Percentiles rank a stretch among this genome's conserved stretches.
Evolutionary conservation across 2,113 vertebrate species (phyloP).

Genomic region (Ovibos moschatus): DNA sequence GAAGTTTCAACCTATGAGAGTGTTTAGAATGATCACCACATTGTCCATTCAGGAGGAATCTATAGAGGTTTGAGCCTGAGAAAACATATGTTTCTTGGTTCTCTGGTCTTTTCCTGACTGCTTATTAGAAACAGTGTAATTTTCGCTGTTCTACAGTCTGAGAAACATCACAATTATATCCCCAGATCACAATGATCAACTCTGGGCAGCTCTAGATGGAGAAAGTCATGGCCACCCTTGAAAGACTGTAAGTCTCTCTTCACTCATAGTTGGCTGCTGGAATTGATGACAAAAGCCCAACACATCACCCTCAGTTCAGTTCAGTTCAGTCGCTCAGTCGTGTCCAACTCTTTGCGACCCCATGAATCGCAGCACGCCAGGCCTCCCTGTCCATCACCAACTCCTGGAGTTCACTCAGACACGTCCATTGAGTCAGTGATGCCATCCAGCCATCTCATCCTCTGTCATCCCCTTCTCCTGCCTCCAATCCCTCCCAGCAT

Average conservation of each 20-base stretch:
- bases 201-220: neutral
- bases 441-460: no score
- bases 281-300: neutral
- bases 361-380: no score
- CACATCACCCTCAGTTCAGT: neutral
- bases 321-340: no score
- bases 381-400: no score
- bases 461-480: no score
- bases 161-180: conserved; percentile 3
- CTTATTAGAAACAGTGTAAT: conserved; percentile 29
- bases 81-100: conserved; percentile 20
- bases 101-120: conserved; percentile 10
- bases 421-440: no score
- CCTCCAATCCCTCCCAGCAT: no score
- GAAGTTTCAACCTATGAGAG: neutral
- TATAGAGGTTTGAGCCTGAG: conserved; percentile 13
- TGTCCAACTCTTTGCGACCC: no score
- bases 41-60: neutral
- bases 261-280: neutral
- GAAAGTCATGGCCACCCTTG: neutral
- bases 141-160: neutral
- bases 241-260: neutral
- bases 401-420: no score
- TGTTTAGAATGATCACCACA: neutral
- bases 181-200: neutral